A percentile compares a stretch with the other conserved stretches of the same genome.
phyloP scores from a whole-genome alignment of 2,888 invertebrate species.

The Atrina japonica region DNA sequence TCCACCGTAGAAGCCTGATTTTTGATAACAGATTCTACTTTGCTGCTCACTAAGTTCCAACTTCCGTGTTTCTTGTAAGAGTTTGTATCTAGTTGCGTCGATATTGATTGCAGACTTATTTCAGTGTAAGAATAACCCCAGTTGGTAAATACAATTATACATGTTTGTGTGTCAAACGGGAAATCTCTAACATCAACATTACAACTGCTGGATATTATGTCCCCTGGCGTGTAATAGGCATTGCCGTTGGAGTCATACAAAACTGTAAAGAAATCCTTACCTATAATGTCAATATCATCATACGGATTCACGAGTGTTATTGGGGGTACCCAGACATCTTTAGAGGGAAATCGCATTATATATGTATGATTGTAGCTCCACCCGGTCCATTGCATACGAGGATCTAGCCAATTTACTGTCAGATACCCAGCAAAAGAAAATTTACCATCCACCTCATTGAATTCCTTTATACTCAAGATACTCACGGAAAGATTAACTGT shows the following conservation, averaged over 20 bases:
- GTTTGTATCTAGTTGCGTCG: too few species aligned
- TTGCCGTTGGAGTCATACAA: slow-evolving; percentile 31
- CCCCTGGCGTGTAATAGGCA: slow-evolving; percentile 30
- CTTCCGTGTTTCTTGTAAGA: too few species aligned
- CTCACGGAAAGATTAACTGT: slow-evolving; percentile 34
- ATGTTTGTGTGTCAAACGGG: too few species aligned
- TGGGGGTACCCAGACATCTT: slow-evolving; percentile 44
- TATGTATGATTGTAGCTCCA: slow-evolving; percentile 28
- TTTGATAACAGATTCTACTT: too few species aligned
- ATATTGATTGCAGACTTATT: too few species aligned
- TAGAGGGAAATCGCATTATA: slow-evolving; percentile 11
- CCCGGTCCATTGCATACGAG: slow-evolving; percentile 45
- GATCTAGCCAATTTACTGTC: slow-evolving; percentile 42
- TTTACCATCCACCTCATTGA: slow-evolving; percentile 48
- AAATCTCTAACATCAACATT: too few species aligned
- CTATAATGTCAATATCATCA: slow-evolving; percentile 30
- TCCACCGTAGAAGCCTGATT: too few species aligned
- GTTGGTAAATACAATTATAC: too few species aligned
- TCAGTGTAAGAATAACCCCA: too few species aligned
- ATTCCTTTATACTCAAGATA: slow-evolving; percentile 43
- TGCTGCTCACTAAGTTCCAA: too few species aligned
- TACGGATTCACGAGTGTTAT: slow-evolving; percentile 38
- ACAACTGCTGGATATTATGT: not conserved
- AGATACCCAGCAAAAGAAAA: slow-evolving; percentile 41
- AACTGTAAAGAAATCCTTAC: slow-evolving; percentile 34